phyloP scores from a whole-genome alignment of 2,113 vertebrate species.

The Rana temporaria region DNA sequence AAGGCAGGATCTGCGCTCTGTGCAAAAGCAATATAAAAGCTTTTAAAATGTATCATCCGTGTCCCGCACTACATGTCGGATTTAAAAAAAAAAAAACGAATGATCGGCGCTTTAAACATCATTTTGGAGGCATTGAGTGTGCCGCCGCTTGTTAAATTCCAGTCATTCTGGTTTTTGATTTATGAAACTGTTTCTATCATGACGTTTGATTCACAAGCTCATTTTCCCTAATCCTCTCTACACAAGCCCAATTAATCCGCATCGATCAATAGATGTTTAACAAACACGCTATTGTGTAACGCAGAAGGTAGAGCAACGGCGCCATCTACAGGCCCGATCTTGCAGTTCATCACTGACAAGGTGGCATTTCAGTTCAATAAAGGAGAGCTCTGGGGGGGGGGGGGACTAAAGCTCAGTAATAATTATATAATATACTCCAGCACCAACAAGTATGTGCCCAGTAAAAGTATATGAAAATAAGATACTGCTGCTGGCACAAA shows the following conservation, averaged over 20 bases:
- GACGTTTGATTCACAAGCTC: conserved; percentile 34
- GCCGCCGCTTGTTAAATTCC: neutral
- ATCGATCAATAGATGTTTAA: conserved; percentile 1
- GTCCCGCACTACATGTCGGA: neutral
- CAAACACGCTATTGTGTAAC: neutral
- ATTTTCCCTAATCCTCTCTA: conserved; percentile 27
- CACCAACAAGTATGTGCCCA: no score
- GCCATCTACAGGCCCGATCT: conserved; percentile 1
- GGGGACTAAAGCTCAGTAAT: no score
- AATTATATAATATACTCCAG: no score
- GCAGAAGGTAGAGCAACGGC: neutral
- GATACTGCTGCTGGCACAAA: no score
- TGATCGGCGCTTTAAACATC: neutral
- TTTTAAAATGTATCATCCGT: neutral
- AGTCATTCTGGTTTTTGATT: conserved; percentile 14
- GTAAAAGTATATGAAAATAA: no score
- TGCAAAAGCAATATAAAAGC: neutral
- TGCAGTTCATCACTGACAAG: neutral
- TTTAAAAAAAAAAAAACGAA: neutral
- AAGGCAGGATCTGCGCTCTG: neutral
- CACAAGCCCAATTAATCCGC: conserved; percentile 16
- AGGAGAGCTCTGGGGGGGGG: no score
- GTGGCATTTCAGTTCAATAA: no score
- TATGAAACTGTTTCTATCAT: conserved; percentile 9
- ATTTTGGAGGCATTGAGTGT: neutral